These are phyloP conservation scores for Perithous albicinctus DNA, from an alignment of 2,888 invertebrate species.

Conservation along the genomic window DNA sequence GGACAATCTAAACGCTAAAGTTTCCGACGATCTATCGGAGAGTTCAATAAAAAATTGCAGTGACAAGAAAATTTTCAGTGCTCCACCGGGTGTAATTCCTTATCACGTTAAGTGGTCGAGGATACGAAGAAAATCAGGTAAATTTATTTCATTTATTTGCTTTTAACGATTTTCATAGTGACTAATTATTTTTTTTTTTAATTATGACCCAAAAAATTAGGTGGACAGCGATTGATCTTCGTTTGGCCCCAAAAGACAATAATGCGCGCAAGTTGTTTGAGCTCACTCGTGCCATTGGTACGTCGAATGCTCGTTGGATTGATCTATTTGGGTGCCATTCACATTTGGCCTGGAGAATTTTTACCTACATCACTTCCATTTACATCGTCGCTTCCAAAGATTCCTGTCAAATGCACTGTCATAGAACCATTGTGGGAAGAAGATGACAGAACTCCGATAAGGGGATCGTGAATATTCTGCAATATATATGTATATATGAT, in stretches of 20 bases:
- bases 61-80: slow-evolving; percentile 69
- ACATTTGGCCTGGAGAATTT: slow-evolving; percentile 82
- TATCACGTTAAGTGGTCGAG: slow-evolving; percentile 76
- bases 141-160: too few species aligned
- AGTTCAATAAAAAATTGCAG: slow-evolving; percentile 33
- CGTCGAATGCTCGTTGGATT: slow-evolving; percentile 76
- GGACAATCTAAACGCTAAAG: not conserved
- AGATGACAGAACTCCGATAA: slow-evolving; percentile 7
- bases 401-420: slow-evolving; percentile 79
- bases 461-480: not conserved
- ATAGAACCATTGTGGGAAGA: slow-evolving; percentile 80
- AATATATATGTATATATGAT: too few species aligned
- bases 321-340: slow-evolving; percentile 76
- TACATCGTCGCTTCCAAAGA: slow-evolving; percentile 72
- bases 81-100: slow-evolving; percentile 76
- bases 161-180: too few species aligned
- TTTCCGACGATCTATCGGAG: not conserved
- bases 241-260: slow-evolving; percentile 79
- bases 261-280: slow-evolving; percentile 71
- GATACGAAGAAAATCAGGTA: slow-evolving; percentile 74
- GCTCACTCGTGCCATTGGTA: slow-evolving; percentile 74
- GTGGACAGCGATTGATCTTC: slow-evolving; percentile 78
- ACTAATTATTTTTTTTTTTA: too few species aligned
- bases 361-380: slow-evolving; percentile 77
- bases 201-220: slow-evolving; percentile 68